Evolutionary conservation across 2,888 invertebrate genomes (phyloP).

Genomic region (Hirtodrosophila cameraria): DNA sequence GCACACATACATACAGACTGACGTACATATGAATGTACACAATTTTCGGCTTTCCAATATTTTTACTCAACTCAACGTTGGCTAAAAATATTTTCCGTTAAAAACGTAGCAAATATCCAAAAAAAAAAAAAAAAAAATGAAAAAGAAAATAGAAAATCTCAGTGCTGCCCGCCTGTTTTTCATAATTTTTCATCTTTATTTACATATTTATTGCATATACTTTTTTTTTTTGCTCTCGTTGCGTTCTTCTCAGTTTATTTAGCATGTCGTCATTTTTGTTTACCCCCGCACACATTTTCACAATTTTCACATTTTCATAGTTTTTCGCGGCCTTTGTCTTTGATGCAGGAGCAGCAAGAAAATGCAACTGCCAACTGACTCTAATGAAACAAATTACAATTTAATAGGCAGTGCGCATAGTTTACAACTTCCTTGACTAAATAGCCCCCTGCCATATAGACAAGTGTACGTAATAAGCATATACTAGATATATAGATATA

Average conservation of each 20-base stretch:
- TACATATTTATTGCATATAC: conserved; percentile 41
- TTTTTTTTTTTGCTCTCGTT: conserved; percentile 31
- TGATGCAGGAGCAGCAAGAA: conserved; percentile 10
- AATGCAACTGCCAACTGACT: conserved; percentile 11
- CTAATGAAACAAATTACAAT: conserved; percentile 64
- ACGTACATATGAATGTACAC: conserved; percentile 7
- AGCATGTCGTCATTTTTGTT: conserved; percentile 72
- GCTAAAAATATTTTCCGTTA: conserved; percentile 72
- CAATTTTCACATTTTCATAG: conserved; percentile 10
- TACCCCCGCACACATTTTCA: conserved; percentile 50
- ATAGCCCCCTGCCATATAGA: conserved; percentile 20
- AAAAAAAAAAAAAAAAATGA: conserved; percentile 20
- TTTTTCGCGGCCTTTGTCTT: conserved; percentile 53
- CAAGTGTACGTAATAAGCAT: conserved; percentile 13
- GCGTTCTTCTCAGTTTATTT: conserved; percentile 33
- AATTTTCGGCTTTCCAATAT: conserved; percentile 72
- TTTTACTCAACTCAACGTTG: conserved; percentile 47
- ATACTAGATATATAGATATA: conserved; percentile 17
- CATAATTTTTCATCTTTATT: conserved; percentile 75
- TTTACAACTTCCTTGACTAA: conserved; percentile 71
- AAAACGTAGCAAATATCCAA: conserved; percentile 47
- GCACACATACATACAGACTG: conserved; percentile 7
- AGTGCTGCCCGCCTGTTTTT: conserved; percentile 65
- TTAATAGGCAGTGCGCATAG: conserved; percentile 59
- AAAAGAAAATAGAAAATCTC: conserved; percentile 35